phyloP scores from a whole-genome alignment of 2,888 invertebrate species.

The Drosophila siamana region DNA sequence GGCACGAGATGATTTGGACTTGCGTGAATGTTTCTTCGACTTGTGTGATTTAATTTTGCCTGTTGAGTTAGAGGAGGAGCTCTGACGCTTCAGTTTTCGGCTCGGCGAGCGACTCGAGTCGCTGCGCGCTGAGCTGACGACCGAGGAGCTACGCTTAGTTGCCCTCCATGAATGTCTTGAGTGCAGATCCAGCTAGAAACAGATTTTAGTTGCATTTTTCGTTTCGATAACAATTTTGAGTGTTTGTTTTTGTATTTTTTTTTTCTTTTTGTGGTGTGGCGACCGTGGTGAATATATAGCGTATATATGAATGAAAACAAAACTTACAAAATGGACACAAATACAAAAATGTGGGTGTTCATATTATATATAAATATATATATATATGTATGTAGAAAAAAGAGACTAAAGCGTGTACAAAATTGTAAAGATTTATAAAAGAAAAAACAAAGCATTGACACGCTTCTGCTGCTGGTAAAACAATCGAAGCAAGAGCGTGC shows the following conservation, averaged over 20 bases:
- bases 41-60: constrained; percentile 63
- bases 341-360: constrained; percentile 24
- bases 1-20: constrained; percentile 56
- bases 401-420: constrained; percentile 47
- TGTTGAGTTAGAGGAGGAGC: constrained; percentile 34
- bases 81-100: constrained; percentile 67
- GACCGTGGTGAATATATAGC: constrained; percentile 9
- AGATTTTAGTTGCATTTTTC: constrained; percentile 62
- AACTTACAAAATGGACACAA: constrained; percentile 31
- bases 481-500: constrained; percentile 27
- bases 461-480: constrained; percentile 19
- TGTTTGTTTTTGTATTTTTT: constrained; percentile 6
- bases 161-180: constrained; percentile 74
- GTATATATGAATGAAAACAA: constrained; percentile 21
- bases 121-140: constrained; percentile 52
- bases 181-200: constrained; percentile 76
- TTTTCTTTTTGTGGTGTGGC: too few species aligned
- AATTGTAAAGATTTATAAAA: not conserved
- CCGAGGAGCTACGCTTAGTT: constrained; percentile 73
- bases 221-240: constrained; percentile 14
- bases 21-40: constrained; percentile 72
- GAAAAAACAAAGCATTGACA: constrained; percentile 22
- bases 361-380: constrained; percentile 1
- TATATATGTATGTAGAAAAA: not conserved
- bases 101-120: constrained; percentile 54